Base-by-base conservation (phyloP, 2,113 vertebrate genomes). In the Setophaga kirtlandii region DNA sequence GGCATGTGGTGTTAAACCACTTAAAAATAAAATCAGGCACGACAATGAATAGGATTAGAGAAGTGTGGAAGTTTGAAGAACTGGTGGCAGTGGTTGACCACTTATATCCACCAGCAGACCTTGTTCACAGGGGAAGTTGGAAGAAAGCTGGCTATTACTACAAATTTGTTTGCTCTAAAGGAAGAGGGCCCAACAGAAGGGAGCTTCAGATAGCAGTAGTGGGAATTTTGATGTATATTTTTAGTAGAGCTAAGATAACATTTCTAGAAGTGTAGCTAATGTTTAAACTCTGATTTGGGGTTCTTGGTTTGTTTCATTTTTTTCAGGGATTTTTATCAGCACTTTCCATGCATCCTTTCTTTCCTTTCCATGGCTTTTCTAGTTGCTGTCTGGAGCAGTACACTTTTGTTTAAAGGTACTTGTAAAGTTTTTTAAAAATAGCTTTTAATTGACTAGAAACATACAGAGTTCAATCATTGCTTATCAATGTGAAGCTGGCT, bases 171-270 rank as follows among this genome's bases (percentile, higher is more conserved):
- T 96, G 93, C 86, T 95, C 49, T 41, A 76, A 65, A 94, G 94
- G 94, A 95, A 96, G 90, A 95, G 94, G 96, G 94, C 95, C 92
- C 81, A 86, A 5, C 95, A 93, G 82, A 93, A 97, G 96, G 96
- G 94, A 93, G 88, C 75, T 95, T 93, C 95, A 90, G 94, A 95
- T 96, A 91, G 93, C 89, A 84, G 56, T 49, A 83, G 89, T 79
- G 75, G 81, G 70, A 74, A 95, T 97, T 96, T 64, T 82, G 70
- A 84, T 90, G 83, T 86, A 13, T 89, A 90, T 89, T 95, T 94
- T 96, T 67, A 68, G 89, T 75, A 49, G 86, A 56, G 52, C 73
- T 81, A 78, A 88, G 55, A 87, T 87, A 79, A 71, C 5, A 16
- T 85, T 92, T 95, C 73, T 81, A 41, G n/a, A 92, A 83, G 55